Evolutionary conservation across 2,797 vertebrate species (phyloP), one percentile per base, ranked within the genome.

Genomic region (Acanthurus leucopareius): DNA sequence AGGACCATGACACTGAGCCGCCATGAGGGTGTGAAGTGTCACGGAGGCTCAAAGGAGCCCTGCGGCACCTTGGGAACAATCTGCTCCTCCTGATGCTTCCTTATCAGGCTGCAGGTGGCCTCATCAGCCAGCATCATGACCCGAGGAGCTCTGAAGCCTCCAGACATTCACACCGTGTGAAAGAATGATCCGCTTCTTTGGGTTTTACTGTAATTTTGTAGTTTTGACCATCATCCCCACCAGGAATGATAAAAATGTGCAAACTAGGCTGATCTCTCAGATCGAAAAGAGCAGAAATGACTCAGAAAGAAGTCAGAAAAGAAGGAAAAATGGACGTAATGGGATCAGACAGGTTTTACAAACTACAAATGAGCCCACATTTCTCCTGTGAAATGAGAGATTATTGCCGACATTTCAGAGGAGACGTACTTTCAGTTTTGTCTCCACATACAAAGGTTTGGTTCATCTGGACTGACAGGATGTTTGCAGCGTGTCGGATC

Each of bases 1-100:
- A 75, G 75, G 69, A 53, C 73, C 53, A 32, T 79, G 86, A 81
- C 77, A 79, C 60, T 35, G 77, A 76, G 83, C 66, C 59, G 61
- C 59, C 75, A 47, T 25, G 59, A 63, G 54, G 22, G 35, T 40
- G 59, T 62, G 56, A 63, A 54, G 47, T 32, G 58, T 60, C 32
- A 49, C 19, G 56, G n/a, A 47, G 25, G 45, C 71, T 59, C 52
- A 51, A 19, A 32, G 80, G 69, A 73, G 57, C 10, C 73, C 73
- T 25, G 51, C 8, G 49, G 84, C 78, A 47, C 73, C 66, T 14
- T 65, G 66, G 73, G 58, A 68, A 42, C 13, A 75, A 69, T 76
- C 64, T 68, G 74, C 1, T 49, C 66, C 44, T 84, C 40, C 67
- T 61, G 52, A 47, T 70, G 63, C 15, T 66, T 60, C 63, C 11